Conservation (phyloP, 2,888 invertebrate genomes). For the Lasius platythorax region DNA sequence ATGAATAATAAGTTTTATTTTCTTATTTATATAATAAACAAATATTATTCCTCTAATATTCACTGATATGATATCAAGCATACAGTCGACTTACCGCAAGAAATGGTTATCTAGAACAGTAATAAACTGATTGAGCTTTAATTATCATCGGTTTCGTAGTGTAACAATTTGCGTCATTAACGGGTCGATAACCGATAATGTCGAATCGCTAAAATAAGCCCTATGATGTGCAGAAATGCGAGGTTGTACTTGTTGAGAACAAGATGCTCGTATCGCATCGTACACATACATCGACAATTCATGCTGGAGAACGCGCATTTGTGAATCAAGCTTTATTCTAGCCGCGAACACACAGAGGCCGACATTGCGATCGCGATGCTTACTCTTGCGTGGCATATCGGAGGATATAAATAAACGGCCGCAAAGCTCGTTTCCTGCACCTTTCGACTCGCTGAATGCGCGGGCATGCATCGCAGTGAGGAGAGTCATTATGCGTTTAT, state of each 20-base stretch:
- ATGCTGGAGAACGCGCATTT: conserved; percentile 1
- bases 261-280: background rate
- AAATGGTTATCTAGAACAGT: background rate
- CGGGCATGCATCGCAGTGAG: conserved; percentile 42
- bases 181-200: conserved; percentile 31
- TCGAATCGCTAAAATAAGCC: background rate
- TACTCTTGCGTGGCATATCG: conserved; percentile 76
- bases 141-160: background rate
- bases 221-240: background rate
- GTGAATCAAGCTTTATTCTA: conserved; percentile 64
- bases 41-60: background rate
- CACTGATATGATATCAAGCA: background rate
- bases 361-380: conserved; percentile 77
- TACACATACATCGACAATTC: background rate
- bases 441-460: conserved; percentile 61
- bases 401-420: conserved; percentile 75
- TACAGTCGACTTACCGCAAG: background rate
- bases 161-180: conserved; percentile 31
- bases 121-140: background rate
- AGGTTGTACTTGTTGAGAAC: conserved; percentile 4
- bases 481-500: conserved; percentile 56
- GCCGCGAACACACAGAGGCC: conserved; percentile 50
- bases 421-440: conserved; percentile 75
- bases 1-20: background rate
- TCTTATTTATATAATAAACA: background rate